Evolutionary conservation across 2,797 vertebrate genomes (phyloP).

Genomic region (Microctenopoma lineatum): DNA sequence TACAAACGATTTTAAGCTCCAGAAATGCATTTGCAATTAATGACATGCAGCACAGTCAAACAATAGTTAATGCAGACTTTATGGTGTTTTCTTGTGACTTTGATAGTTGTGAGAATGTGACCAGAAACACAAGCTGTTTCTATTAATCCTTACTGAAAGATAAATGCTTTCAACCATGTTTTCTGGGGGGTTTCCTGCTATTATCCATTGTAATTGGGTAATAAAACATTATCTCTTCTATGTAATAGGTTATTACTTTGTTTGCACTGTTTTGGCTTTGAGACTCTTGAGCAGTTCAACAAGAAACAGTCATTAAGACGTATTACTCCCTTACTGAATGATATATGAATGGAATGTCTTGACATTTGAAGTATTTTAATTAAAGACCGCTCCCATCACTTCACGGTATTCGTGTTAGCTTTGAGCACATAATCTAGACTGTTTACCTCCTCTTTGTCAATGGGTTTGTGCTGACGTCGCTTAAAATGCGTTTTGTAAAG

Average conservation of each 20-base stretch:
- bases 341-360: conserved; percentile 29
- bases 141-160: conserved; percentile 38
- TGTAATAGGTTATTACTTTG: conserved; percentile 29
- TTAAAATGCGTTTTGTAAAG: background rate
- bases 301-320: conserved; percentile 33
- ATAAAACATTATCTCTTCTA: conserved; percentile 25
- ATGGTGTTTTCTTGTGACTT: conserved; percentile 1
- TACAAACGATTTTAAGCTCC: conserved; percentile 3
- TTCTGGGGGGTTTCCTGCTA: conserved; percentile 46
- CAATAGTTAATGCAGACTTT: conserved; percentile 5
- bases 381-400: conserved; percentile 28
- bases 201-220: conserved; percentile 26
- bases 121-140: conserved; percentile 8
- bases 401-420: conserved; percentile 8
- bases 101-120: conserved; percentile 38
- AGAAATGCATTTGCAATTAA: conserved; percentile 21
- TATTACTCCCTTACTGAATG: conserved; percentile 35
- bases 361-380: conserved; percentile 43
- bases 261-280: conserved; percentile 33
- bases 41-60: background rate
- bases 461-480: conserved; percentile 1
- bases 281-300: conserved; percentile 1
- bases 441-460: conserved; percentile 16
- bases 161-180: conserved; percentile 23
- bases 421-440: conserved; percentile 2